Conservation (phyloP, 2,888 invertebrate genomes). For the Acanthoscelides obtectus region DNA sequence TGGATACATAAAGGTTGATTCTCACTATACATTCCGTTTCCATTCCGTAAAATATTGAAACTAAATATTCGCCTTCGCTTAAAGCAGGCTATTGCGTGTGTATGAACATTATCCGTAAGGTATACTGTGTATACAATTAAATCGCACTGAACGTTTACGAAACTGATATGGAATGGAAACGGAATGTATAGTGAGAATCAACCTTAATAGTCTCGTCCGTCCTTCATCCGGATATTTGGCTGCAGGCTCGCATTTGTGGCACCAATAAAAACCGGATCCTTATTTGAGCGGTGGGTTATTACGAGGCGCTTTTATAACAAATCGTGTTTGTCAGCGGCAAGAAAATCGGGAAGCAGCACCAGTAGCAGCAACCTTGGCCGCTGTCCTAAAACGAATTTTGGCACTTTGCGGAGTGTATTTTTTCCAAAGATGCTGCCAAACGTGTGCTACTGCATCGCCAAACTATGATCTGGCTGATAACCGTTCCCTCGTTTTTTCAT, state of each 20-base stretch:
- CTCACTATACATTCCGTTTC: too few relatives aligned
- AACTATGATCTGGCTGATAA: background rate
- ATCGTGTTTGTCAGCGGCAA: background rate
- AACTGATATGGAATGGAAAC: too few relatives aligned
- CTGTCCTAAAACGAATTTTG: background rate
- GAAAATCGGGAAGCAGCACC: background rate
- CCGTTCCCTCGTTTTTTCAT: too few relatives aligned
- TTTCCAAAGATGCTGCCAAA: background rate
- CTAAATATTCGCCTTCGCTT: too few relatives aligned
- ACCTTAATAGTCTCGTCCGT: too few relatives aligned
- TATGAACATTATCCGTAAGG: too few relatives aligned
- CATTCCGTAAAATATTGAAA: too few relatives aligned
- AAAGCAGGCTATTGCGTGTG: too few relatives aligned
- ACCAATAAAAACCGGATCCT: background rate
- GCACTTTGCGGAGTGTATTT: background rate
- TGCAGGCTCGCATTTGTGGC: background rate
- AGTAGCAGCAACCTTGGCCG: background rate
- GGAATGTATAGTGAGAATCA: too few relatives aligned
- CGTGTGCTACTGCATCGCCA: background rate
- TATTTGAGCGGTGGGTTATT: background rate
- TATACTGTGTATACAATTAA: too few relatives aligned
- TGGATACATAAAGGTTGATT: too few relatives aligned
- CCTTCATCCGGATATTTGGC: background rate
- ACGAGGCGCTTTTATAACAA: background rate
- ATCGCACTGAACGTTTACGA: too few relatives aligned